These are phyloP conservation scores for Heliothis virescens DNA, from an alignment of 1,140 invertebrate species.

Conservation along the genomic window DNA sequence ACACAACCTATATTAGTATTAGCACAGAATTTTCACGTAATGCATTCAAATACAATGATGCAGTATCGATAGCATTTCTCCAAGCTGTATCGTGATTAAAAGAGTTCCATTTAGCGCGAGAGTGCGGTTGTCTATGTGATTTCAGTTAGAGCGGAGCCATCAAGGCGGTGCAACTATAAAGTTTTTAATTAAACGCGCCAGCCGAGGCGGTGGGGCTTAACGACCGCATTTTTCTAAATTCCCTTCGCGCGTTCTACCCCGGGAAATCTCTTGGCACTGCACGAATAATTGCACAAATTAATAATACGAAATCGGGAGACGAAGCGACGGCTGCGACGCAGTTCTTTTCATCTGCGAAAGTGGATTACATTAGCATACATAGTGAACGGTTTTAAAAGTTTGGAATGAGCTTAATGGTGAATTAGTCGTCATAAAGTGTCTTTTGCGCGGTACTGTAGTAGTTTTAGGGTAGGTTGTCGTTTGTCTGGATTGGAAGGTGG, in stretches of 20 bases:
- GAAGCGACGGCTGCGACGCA: conserved; percentile 42
- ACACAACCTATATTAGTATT: conserved; percentile 27
- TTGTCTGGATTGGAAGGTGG: background rate
- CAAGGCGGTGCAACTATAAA: conserved; percentile 72
- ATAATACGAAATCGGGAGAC: conserved; percentile 72
- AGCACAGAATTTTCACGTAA: conserved; percentile 17
- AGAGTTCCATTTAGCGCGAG: conserved; percentile 13
- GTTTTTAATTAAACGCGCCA: conserved; percentile 81
- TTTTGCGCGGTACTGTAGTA: conserved; percentile 40
- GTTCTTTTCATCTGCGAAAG: conserved; percentile 58
- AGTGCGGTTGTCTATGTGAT: conserved; percentile 52
- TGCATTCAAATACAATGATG: conserved; percentile 32
- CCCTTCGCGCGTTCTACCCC: conserved; percentile 65
- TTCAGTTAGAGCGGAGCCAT: conserved; percentile 55
- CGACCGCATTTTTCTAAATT: conserved; percentile 80
- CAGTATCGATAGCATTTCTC: background rate
- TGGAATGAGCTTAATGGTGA: conserved; percentile 51
- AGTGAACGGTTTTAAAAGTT: conserved; percentile 52
- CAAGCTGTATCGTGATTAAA: conserved; percentile 15
- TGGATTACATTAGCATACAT: conserved; percentile 58
- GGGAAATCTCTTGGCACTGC: conserved; percentile 73
- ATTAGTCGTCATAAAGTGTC: conserved; percentile 52
- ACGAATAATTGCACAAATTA: conserved; percentile 80
- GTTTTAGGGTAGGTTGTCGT: conserved; percentile 41
- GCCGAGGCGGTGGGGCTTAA: conserved; percentile 70